Evolutionary conservation across 2,113 vertebrate species (phyloP).

Genomic region (Zapornia atra): DNA sequence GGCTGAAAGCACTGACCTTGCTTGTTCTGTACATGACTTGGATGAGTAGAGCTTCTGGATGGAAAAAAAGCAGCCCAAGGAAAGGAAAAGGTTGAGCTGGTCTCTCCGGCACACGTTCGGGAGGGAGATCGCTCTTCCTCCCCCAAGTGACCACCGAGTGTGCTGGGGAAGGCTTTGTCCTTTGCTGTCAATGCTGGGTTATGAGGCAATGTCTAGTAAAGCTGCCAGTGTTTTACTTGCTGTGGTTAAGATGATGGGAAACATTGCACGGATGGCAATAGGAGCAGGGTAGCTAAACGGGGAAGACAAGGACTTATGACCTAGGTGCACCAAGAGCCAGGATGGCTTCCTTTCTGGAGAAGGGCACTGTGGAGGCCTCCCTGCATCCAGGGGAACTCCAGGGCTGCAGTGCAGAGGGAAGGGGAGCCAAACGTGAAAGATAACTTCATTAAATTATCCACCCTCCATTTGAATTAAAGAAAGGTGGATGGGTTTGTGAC

Average conservation of each 20-base stretch:
- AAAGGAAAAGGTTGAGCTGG: neutral
- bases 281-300: neutral
- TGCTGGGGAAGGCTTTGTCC: neutral
- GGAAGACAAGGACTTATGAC: neutral
- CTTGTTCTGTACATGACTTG: slow-evolving; percentile 3
- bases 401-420: neutral
- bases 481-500: neutral
- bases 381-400: accelerated
- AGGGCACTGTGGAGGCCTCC: neutral
- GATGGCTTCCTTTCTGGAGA: neutral
- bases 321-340: no score
- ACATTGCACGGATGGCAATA: neutral
- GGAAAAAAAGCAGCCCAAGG: neutral
- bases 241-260: neutral
- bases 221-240: neutral
- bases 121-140: neutral
- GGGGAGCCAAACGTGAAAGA: neutral
- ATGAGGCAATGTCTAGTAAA: neutral
- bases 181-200: neutral
- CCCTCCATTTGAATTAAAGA: neutral
- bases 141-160: neutral
- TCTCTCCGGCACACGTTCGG: accelerated
- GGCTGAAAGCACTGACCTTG: neutral
- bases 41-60: neutral
- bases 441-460: neutral